Conservation (phyloP, 2,113 vertebrate genomes). For the Fukomys damarensis region DNA sequence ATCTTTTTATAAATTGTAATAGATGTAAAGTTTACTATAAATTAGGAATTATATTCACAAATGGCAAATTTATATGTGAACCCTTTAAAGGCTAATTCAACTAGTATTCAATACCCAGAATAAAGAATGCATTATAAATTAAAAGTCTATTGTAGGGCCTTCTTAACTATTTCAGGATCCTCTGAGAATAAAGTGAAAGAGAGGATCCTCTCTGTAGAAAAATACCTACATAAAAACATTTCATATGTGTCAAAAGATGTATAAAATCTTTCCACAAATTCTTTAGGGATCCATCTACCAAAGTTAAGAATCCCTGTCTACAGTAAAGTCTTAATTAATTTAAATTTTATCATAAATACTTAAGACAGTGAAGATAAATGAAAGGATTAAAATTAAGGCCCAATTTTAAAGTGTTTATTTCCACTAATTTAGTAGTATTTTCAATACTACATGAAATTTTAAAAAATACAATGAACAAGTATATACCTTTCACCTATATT, state of each 20-base stretch:
- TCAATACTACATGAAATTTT: constrained; percentile 10
- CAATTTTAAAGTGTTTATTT: neutral
- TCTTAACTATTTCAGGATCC: constrained; percentile 31
- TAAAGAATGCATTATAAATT: constrained; percentile 5
- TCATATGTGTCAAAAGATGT: neutral
- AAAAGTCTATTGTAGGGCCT: neutral
- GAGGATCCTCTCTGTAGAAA: constrained; percentile 2
- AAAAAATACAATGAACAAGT: constrained; percentile 6
- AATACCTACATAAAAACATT: neutral
- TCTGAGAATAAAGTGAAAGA: neutral
- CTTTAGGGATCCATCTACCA: neutral
- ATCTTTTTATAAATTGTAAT: constrained; percentile 51
- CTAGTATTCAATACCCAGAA: neutral
- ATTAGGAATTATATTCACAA: constrained; percentile 43
- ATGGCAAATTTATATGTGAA: constrained; percentile 19
- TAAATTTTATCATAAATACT: constrained; percentile 53
- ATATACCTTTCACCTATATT: neutral
- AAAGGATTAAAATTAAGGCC: constrained; percentile 45
- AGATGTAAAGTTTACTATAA: constrained; percentile 48
- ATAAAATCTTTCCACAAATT: constrained; percentile 25
- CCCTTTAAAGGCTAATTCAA: constrained; percentile 17
- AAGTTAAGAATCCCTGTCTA: neutral
- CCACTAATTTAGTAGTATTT: constrained; percentile 41
- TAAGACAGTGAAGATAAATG: constrained; percentile 18
- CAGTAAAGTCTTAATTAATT: constrained; percentile 20